A percentile compares a stretch with the other conserved stretches of the same genome.
Evolutionary conservation across 1,140 invertebrate species (phyloP).

Genomic region (Amyelois transitella): DNA sequence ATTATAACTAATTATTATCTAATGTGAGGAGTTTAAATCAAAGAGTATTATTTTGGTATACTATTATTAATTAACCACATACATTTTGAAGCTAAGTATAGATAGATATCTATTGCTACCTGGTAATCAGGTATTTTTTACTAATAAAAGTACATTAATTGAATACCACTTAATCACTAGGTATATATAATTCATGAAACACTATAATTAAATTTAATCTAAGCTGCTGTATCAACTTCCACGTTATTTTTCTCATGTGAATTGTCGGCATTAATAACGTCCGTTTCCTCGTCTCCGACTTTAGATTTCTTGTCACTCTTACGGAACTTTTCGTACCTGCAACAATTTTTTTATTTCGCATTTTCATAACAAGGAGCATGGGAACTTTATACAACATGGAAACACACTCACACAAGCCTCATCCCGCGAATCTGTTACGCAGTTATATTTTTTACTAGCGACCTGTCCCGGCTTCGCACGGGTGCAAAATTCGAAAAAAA

Average conservation of each 20-base stretch:
- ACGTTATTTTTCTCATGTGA: constrained; percentile 36
- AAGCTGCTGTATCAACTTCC: constrained; percentile 47
- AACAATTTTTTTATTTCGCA: too few relatives aligned
- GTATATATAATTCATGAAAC: background rate
- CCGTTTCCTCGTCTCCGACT: constrained; percentile 39
- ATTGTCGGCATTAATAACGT: constrained; percentile 28
- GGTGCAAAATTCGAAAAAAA: too few relatives aligned
- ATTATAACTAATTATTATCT: too few relatives aligned
- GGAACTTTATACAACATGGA: too few relatives aligned
- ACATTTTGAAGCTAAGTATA: background rate
- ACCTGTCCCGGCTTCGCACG: too few relatives aligned
- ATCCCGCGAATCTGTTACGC: too few relatives aligned
- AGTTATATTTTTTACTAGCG: too few relatives aligned
- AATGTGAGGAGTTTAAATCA: too few relatives aligned
- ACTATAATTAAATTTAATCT: constrained; percentile 4
- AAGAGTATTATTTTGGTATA: background rate
- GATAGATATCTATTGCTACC: background rate
- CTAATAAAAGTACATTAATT: background rate
- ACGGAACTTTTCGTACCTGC: constrained; percentile 69
- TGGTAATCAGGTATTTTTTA: background rate
- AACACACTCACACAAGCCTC: too few relatives aligned
- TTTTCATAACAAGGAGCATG: too few relatives aligned
- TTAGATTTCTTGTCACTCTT: constrained; percentile 68
- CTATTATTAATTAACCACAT: background rate
- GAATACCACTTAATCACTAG: background rate